Conservation (phyloP, 92 coral and sea anemone species). For the Muricea muricata region DNA sequence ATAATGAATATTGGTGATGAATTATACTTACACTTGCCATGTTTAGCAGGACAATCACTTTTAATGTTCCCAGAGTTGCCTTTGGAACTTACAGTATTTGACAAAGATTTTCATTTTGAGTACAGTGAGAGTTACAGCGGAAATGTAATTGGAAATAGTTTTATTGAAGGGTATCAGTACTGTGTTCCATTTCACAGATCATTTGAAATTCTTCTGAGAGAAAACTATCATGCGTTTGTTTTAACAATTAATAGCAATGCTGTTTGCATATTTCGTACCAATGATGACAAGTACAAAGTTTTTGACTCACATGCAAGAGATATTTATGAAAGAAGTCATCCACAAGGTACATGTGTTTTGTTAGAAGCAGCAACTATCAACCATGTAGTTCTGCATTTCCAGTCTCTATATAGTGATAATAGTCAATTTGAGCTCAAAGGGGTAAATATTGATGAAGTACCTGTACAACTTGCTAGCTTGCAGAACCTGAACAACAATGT, state of each 20-base stretch:
- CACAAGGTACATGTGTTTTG: conserved; percentile 62
- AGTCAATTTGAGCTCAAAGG: not conserved
- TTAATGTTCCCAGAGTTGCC: conserved; percentile 56
- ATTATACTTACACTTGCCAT: conserved; percentile 19
- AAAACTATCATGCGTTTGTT: conserved; percentile 51
- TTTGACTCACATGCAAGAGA: conserved; percentile 61
- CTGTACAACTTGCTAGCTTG: not conserved
- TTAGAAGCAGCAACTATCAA: conserved; percentile 8
- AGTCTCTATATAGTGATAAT: not conserved
- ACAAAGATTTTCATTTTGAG: conserved; percentile 29
- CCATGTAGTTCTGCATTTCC: not conserved
- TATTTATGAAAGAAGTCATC: conserved; percentile 57
- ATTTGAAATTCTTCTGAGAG: conserved; percentile 52
- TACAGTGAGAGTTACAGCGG: conserved; percentile 60
- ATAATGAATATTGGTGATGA: conserved; percentile 33
- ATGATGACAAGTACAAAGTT: conserved; percentile 45
- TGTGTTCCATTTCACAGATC: conserved; percentile 66
- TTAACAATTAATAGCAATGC: conserved; percentile 57
- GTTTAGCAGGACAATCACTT: conserved; percentile 31
- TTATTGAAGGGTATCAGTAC: conserved; percentile 64
- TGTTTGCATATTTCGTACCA: conserved; percentile 48
- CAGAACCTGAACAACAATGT: not conserved
- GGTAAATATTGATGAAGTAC: not conserved
- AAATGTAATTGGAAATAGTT: conserved; percentile 41
- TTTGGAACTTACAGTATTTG: conserved; percentile 30